A percentile compares a stretch with the other conserved stretches of the same genome.
Evolutionary conservation across 2,888 invertebrate species (phyloP).

Genomic region (Metallyticus violacea): DNA sequence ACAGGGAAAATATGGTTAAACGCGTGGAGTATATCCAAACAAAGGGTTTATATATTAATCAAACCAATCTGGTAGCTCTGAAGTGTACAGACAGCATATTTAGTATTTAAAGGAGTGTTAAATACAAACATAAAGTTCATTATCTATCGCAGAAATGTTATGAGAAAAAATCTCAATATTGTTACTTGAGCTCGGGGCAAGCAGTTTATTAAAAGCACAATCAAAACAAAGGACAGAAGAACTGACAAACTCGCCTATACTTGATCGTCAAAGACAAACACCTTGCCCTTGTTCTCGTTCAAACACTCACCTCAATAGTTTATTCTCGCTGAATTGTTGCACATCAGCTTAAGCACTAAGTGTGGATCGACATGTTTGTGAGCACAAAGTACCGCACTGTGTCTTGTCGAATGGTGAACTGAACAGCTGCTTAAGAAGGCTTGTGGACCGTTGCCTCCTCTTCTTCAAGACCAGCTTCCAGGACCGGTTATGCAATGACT

Average conservation of each 20-base stretch:
- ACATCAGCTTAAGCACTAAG: not conserved
- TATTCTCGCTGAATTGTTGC: not conserved
- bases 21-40: too few relatives aligned
- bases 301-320: not conserved
- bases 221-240: not conserved
- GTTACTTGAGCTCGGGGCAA: too few relatives aligned
- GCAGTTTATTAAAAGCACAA: too few relatives aligned
- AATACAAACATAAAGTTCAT: too few relatives aligned
- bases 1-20: too few relatives aligned
- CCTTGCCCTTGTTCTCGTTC: not conserved
- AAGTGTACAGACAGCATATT: too few relatives aligned
- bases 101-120: too few relatives aligned
- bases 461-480: constrained; percentile 1
- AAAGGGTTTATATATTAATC: too few relatives aligned
- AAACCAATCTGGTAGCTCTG: too few relatives aligned
- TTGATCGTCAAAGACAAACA: too few relatives aligned
- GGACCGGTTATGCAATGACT: constrained; percentile 29
- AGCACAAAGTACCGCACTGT: not conserved
- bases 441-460: constrained; percentile 23
- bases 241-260: not conserved
- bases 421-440: constrained; percentile 10
- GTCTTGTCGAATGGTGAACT: not conserved
- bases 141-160: too few relatives aligned
- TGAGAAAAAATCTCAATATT: too few relatives aligned
- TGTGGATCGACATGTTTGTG: not conserved